A percentile compares a stretch with the other conserved stretches of the same genome.
Evolutionary conservation across 2,888 invertebrate genomes (phyloP).

Genomic region (Ormia ochracea): DNA sequence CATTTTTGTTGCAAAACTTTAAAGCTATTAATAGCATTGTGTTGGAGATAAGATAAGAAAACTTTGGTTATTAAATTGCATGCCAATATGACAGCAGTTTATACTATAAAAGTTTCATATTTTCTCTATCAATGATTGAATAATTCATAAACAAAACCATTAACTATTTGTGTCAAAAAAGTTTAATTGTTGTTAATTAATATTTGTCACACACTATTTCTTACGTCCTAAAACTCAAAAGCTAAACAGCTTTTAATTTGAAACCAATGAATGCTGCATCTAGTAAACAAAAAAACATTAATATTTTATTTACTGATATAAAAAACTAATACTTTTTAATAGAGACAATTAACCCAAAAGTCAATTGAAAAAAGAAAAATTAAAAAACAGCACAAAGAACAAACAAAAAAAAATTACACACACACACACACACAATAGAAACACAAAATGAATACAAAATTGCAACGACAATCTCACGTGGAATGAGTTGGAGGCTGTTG

Average conservation of each 20-base stretch:
- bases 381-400: constrained; percentile 3
- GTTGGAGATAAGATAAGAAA: background rate
- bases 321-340: constrained; percentile 62
- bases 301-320: constrained; percentile 33
- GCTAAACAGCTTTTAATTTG: constrained; percentile 23
- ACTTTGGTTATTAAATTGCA: background rate
- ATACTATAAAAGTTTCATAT: background rate
- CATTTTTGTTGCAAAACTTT: background rate
- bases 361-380: constrained; percentile 55
- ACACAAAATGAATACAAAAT: background rate
- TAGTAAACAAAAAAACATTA: constrained; percentile 29
- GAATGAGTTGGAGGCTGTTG: background rate
- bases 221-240: background rate
- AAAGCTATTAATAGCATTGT: background rate
- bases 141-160: constrained; percentile 52
- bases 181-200: constrained; percentile 62
- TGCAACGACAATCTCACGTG: background rate
- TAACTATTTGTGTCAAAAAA: constrained; percentile 57
- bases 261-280: constrained; percentile 33
- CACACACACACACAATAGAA: too few species aligned
- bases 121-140: constrained; percentile 36
- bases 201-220: constrained; percentile 59
- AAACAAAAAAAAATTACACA: too few species aligned
- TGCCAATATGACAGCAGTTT: background rate
- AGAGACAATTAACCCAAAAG: constrained; percentile 65